Evolutionary conservation across 2,113 vertebrate genomes (phyloP).

Genomic region (Python bivittatus): DNA sequence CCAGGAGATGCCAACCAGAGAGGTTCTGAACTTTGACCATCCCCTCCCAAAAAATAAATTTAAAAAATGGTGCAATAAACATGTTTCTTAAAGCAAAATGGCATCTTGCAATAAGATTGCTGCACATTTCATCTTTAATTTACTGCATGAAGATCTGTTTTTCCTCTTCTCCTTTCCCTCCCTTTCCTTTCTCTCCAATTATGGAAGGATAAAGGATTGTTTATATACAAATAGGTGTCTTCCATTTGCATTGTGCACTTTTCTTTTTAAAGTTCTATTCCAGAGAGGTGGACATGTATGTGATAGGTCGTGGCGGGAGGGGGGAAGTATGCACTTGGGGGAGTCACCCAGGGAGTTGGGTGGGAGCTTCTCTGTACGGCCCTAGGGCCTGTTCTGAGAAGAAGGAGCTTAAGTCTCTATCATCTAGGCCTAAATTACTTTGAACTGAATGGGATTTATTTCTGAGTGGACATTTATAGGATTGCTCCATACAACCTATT

Average conservation of each 20-base stretch:
- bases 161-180: slow-evolving; percentile 49
- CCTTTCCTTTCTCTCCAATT: slow-evolving; percentile 71
- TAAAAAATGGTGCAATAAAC: slow-evolving; percentile 66
- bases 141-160: slow-evolving; percentile 81
- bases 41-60: slow-evolving; percentile 29
- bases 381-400: not conserved
- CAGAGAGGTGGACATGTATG: not conserved
- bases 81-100: slow-evolving; percentile 74
- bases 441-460: not conserved
- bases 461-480: not conserved
- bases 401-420: not conserved
- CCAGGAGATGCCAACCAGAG: slow-evolving; percentile 60
- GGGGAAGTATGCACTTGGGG: not conserved
- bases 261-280: not conserved
- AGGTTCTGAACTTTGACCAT: slow-evolving; percentile 50
- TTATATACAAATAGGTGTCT: slow-evolving; percentile 74
- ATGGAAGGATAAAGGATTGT: slow-evolving; percentile 75
- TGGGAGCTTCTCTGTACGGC: not conserved
- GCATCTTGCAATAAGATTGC: slow-evolving; percentile 90
- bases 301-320: too few relatives aligned
- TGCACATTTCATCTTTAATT: slow-evolving; percentile 88
- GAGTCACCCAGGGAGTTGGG: not conserved
- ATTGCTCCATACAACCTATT: not conserved
- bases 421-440: not conserved
- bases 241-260: slow-evolving; percentile 51